Evolutionary conservation across 2,888 invertebrate genomes (phyloP).

Genomic region (Philhelius pedissequus): DNA sequence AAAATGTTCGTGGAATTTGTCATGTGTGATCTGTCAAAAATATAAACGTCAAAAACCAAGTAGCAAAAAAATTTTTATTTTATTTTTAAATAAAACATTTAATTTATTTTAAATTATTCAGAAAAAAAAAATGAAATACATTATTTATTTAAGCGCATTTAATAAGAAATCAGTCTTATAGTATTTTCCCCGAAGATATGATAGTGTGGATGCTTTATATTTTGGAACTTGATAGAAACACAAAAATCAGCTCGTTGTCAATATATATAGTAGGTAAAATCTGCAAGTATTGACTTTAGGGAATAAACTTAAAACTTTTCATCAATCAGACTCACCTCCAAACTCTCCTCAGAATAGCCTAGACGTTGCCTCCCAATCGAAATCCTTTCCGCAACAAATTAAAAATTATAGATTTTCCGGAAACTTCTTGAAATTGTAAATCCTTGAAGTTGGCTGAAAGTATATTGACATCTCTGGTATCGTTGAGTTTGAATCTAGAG

Average conservation of each 20-base stretch:
- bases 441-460: conserved; percentile 77
- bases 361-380: conserved; percentile 34
- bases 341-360: conserved; percentile 53
- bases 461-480: conserved; percentile 77
- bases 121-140: conserved; percentile 56
- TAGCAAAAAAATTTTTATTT: background rate
- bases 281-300: conserved; percentile 8
- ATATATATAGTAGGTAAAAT: conserved; percentile 44
- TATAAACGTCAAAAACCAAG: too few species aligned
- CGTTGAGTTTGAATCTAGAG: conserved; percentile 77
- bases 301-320: background rate
- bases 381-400: conserved; percentile 19
- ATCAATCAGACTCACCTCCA: conserved; percentile 28
- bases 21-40: too few species aligned
- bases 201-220: conserved; percentile 67
- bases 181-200: conserved; percentile 69
- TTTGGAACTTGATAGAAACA: conserved; percentile 67
- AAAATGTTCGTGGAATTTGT: too few species aligned
- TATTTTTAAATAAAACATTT: conserved; percentile 41
- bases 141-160: conserved; percentile 66
- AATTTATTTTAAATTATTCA: conserved; percentile 57
- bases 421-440: conserved; percentile 78
- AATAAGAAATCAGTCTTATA: conserved; percentile 69
- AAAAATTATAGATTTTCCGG: conserved; percentile 78
- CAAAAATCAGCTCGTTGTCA: conserved; percentile 59